Evolutionary conservation across 2,113 vertebrate species (phyloP).

Genomic region (Tragelaphus imberbis): DNA sequence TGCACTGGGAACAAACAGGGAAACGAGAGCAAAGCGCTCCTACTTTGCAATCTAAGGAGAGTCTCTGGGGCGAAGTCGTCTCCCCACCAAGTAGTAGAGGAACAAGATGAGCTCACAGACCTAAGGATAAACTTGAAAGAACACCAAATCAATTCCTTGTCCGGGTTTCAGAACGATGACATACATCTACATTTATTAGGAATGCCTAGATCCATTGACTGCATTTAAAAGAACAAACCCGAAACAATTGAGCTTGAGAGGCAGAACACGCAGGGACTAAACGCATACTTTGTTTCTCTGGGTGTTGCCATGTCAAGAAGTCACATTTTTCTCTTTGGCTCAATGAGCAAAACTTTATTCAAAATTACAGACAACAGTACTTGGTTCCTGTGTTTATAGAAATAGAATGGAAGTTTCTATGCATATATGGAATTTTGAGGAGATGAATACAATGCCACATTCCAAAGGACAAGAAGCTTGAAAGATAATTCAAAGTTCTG

Average conservation of each 20-base stretch:
- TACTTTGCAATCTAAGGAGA: not conserved
- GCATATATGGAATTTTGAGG: constrained; percentile 13
- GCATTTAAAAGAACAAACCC: not conserved
- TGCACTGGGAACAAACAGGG: not conserved
- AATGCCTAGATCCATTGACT: not conserved
- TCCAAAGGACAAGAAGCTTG: not conserved
- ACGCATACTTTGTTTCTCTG: not conserved
- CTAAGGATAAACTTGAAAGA: not conserved
- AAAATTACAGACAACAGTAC: not conserved
- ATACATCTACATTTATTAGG: not conserved
- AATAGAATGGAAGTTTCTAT: constrained; percentile 8
- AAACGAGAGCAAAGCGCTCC: not conserved
- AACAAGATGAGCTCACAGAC: not conserved
- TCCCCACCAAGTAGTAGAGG: not conserved
- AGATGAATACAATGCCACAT: not conserved
- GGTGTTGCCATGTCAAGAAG: not conserved
- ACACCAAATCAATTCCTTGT: not conserved
- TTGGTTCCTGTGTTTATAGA: not conserved
- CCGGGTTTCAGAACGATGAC: not conserved
- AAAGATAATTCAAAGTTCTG: not conserved
- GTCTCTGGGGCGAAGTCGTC: not conserved
- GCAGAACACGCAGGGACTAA: not conserved
- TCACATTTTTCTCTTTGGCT: constrained; percentile 49
- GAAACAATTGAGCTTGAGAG: not conserved
- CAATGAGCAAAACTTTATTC: constrained; percentile 32